phyloP scores from a whole-genome alignment of 2,888 invertebrate genomes.

The Ectobius pallidus region DNA sequence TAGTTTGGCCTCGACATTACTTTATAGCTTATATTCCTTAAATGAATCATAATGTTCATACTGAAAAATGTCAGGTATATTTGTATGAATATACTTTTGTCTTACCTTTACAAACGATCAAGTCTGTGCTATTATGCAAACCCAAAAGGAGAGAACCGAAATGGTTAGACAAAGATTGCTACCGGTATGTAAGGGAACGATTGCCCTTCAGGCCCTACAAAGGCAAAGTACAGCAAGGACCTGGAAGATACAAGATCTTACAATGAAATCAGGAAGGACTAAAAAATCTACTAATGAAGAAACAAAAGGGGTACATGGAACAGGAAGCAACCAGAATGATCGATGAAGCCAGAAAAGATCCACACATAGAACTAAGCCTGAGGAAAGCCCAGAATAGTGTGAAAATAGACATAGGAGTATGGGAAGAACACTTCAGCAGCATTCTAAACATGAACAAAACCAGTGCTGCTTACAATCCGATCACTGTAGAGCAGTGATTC shows the following conservation, averaged over 20 bases:
- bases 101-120: no score
- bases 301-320: no score
- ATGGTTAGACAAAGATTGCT: neutral
- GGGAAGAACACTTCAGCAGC: neutral
- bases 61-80: no score
- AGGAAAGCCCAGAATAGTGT: conserved; percentile 2
- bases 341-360: neutral
- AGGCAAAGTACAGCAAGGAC: neutral
- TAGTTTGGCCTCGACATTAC: no score
- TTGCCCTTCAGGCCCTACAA: neutral
- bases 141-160: neutral
- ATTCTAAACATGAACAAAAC: neutral
- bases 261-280: neutral
- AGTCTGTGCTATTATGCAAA: neutral
- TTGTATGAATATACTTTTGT: no score
- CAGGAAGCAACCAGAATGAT: neutral
- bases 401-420: neutral
- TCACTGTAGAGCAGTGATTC: no score
- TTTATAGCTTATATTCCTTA: no score
- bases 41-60: no score
- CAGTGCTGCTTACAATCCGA: neutral
- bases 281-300: conserved; percentile 1
- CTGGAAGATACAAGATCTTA: neutral
- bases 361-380: neutral
- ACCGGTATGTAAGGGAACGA: no score